These are phyloP conservation scores for Dolichallabes microphthalmus DNA, from an alignment of 2,113 vertebrate genomes.

Conservation along the genomic window DNA sequence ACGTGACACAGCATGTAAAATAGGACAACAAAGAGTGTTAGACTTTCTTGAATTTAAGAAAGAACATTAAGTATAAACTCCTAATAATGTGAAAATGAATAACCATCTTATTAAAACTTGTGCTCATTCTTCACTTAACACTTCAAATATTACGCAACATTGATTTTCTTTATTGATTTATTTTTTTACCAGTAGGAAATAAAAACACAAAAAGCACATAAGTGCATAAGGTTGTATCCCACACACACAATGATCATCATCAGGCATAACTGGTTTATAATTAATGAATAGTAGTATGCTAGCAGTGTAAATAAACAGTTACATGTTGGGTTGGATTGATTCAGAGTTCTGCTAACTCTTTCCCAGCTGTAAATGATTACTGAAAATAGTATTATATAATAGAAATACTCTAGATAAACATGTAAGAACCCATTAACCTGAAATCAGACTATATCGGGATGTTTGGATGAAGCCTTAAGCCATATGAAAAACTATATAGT, in stretches of 20 bases:
- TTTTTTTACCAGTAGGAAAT: neutral
- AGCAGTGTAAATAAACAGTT: neutral
- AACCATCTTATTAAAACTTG: neutral
- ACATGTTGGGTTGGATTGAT: neutral
- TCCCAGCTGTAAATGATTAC: conserved; percentile 6
- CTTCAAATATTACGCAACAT: neutral
- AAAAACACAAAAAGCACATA: neutral
- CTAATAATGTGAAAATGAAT: neutral
- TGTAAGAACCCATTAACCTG: neutral
- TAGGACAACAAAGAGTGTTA: neutral
- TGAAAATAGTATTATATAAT: neutral
- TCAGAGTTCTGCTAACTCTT: neutral
- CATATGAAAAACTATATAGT: neutral
- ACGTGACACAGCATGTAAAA: neutral
- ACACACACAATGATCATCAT: neutral
- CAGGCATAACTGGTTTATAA: neutral
- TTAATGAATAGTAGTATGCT: neutral
- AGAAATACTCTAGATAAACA: neutral
- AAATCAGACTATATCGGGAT: neutral
- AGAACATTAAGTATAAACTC: neutral
- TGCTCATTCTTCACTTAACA: neutral
- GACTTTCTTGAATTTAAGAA: neutral
- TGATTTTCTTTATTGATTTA: neutral
- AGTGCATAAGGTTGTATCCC: neutral
- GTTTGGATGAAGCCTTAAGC: neutral